A percentile compares a stretch with the other conserved stretches of the same genome.
phyloP scores from a whole-genome alignment of 2,797 vertebrate genomes.

The Chelon auratus region DNA sequence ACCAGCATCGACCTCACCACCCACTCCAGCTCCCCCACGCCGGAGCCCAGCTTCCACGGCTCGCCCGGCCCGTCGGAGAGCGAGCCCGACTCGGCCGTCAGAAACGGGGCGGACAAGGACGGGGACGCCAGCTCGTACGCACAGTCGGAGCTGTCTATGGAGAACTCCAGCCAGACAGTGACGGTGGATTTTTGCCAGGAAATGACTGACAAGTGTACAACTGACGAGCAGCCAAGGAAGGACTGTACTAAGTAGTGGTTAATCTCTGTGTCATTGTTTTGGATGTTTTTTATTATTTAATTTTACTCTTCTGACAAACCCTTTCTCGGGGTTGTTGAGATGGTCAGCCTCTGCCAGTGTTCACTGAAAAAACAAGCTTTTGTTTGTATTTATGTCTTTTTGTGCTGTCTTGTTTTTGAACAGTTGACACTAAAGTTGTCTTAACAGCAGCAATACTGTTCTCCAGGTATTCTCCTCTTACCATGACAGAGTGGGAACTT shows the following conservation, averaged over 20 bases:
- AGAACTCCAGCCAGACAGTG: constrained; percentile 94
- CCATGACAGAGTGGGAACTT: constrained; percentile 88
- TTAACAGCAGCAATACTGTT: constrained; percentile 99
- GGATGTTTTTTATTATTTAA: constrained; percentile 79
- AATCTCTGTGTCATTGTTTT: constrained; percentile 62
- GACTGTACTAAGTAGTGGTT: constrained; percentile 90
- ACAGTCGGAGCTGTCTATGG: constrained; percentile 87
- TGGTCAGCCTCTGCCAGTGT: constrained; percentile 90
- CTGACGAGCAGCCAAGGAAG: constrained; percentile 97
- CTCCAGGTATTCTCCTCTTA: constrained; percentile 91
- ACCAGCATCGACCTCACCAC: constrained; percentile 89
- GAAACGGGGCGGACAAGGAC: constrained; percentile 85
- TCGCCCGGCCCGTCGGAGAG: constrained; percentile 85
- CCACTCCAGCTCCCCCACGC: constrained; percentile 84
- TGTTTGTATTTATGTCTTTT: constrained; percentile 81
- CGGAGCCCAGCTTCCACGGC: constrained; percentile 87
- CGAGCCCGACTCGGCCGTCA: constrained; percentile 74
- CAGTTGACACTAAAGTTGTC: constrained; percentile 99
- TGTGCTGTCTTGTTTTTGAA: constrained; percentile 72
- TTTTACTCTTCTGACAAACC: constrained; percentile 84
- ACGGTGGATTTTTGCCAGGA: constrained; percentile 99
- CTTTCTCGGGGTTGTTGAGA: constrained; percentile 79
- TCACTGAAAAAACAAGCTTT: constrained; percentile 82
- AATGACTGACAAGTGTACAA: constrained; percentile 99
- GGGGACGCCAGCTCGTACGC: constrained; percentile 85